These are phyloP conservation scores for Cyaniris semiargus DNA, from an alignment of 2,888 invertebrate genomes.

Conservation along the genomic window DNA sequence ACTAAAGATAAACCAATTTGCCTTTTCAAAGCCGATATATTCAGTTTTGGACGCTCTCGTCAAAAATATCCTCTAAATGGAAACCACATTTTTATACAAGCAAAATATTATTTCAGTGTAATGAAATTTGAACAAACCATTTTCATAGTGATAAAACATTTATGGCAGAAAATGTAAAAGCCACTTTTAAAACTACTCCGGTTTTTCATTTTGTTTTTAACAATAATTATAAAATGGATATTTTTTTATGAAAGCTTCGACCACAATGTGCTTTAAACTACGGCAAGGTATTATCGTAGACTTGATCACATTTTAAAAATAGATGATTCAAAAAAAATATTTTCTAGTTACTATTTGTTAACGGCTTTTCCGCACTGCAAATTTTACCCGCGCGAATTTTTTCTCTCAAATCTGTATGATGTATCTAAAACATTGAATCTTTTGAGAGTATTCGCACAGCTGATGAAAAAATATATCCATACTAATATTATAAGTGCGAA, in stretches of 20 bases:
- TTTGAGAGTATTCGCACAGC: no score
- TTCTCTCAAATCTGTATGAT: no score
- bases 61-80: not conserved
- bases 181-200: not conserved
- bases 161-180: conserved; percentile 1
- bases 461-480: no score
- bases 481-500: no score
- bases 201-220: not conserved
- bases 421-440: no score
- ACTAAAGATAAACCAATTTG: not conserved
- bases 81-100: not conserved
- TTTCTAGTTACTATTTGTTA: no score
- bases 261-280: not conserved
- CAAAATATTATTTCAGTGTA: not conserved
- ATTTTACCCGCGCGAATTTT: no score
- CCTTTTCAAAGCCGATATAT: not conserved
- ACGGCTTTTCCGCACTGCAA: no score
- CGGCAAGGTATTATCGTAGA: not conserved
- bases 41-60: not conserved
- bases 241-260: not conserved
- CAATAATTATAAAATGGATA: not conserved
- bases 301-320: not conserved
- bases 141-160: not conserved
- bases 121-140: conserved; percentile 7
- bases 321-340: no score